These are phyloP conservation scores for Nixonia krombeini DNA, from an alignment of 1,140 invertebrate species.

Conservation along the genomic window DNA sequence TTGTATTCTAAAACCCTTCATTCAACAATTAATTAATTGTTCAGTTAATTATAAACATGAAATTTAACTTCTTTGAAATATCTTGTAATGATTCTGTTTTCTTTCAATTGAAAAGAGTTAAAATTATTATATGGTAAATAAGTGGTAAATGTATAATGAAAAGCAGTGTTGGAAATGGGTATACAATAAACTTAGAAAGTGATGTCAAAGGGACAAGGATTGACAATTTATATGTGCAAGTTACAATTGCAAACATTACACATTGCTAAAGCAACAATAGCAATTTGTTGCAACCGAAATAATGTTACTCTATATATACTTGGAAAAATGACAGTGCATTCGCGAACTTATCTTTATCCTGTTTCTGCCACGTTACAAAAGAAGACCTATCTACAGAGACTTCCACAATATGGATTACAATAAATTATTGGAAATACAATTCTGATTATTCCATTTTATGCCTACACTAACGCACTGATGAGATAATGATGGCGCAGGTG, in stretches of 20 bases:
- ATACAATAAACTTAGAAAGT: too few relatives aligned
- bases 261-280: not conserved
- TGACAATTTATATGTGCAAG: too few relatives aligned
- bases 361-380: not conserved
- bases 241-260: not conserved
- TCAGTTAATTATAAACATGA: too few relatives aligned
- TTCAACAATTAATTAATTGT: too few relatives aligned
- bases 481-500: not conserved
- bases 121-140: too few relatives aligned
- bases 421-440: not conserved
- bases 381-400: not conserved
- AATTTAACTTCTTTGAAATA: too few relatives aligned
- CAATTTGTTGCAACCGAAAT: not conserved
- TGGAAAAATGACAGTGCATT: not conserved
- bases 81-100: too few relatives aligned
- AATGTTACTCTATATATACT: not conserved
- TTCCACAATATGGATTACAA: constrained; percentile 1
- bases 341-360: not conserved
- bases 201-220: too few relatives aligned
- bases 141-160: too few relatives aligned
- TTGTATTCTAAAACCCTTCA: too few relatives aligned
- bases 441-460: not conserved
- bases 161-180: too few relatives aligned
- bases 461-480: not conserved
- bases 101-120: too few relatives aligned